Base-by-base conservation (phyloP, 2,113 vertebrate species). In the Circaetus gallicus region DNA sequence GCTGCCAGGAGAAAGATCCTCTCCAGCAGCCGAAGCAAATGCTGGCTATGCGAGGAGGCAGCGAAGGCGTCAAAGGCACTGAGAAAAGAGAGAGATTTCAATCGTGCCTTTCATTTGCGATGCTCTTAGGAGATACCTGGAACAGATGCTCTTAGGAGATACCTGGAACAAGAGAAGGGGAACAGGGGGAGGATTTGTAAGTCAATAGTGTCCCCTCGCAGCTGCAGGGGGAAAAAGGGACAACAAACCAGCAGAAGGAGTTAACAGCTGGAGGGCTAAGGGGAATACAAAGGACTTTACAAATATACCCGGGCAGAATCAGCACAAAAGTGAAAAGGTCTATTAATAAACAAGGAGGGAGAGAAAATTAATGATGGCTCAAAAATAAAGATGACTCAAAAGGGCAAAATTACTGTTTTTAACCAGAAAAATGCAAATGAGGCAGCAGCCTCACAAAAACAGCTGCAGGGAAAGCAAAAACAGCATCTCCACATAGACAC, bases 311-410 rank as follows among this genome's bases (percentile, higher is more conserved):
- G 2, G 74, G 91, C 94, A 96, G 91, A 93, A 92, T 94, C 95
- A 95, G 95, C 90, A 94, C 88, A 96, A 89, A 89, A 97, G 67
- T 91, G 81, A 88, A 92, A 95, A 90, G 91, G 14, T 82, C 96
- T 96, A 97, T 96, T 95, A 97, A 98, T 98, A 97, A 97, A 97
- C 70, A 90, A 95, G 92, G 49, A 94, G 62, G 47, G 92, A 94
- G 49, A 94, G 89, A 94, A 97, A 98, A 97, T 97, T 97, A 97
- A 97, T 92, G 86, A 95, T 0, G 38, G 85, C 71, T 95, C 95
- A 92, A 97, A 97, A 97, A 97, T 92, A 96, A 96, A 94, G 95
- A 96, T 95, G 93, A 94, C 93, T 96, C 93, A 93, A 96, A 97
- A 95, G 95, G 82, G 69, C 89, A 81, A 93, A 92, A 95, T 92